phyloP scores from a whole-genome alignment of 1,140 invertebrate species.

The Eubasilissa regina region DNA sequence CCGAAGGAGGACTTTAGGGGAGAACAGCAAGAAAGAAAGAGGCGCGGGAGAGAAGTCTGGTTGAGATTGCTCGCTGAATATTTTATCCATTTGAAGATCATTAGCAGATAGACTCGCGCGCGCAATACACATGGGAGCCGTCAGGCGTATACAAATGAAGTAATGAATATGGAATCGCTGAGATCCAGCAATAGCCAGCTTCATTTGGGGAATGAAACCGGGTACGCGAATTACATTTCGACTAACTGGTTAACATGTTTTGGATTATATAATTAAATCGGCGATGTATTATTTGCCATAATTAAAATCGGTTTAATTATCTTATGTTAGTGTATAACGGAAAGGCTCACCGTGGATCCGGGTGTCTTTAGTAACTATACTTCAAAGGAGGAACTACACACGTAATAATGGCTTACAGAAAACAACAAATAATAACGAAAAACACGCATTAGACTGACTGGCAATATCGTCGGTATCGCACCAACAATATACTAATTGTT shows the following conservation, averaged over 20 bases:
- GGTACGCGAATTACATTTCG: not conserved
- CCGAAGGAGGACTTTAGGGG: not conserved
- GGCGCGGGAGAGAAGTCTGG: constrained; percentile 9
- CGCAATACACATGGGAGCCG: constrained; percentile 24
- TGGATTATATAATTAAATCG: constrained; percentile 5
- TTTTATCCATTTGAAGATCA: constrained; percentile 37
- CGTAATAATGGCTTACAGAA: too few species aligned
- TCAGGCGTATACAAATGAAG: constrained; percentile 31
- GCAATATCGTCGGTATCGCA: too few species aligned
- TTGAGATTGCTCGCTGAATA: constrained; percentile 37
- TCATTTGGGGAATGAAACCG: constrained; percentile 31
- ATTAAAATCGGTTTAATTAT: too few species aligned
- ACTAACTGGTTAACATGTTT: constrained; percentile 8
- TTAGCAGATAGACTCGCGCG: constrained; percentile 36
- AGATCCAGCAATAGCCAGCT: constrained; percentile 1
- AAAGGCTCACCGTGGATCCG: too few species aligned
- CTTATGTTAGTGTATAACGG: too few species aligned
- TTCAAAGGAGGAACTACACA: too few species aligned
- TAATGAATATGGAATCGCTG: constrained; percentile 40
- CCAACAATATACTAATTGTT: too few species aligned
- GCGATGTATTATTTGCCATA: too few species aligned
- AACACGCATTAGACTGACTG: too few species aligned
- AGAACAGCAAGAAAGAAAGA: too few species aligned
- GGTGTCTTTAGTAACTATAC: too few species aligned
- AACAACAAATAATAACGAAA: too few species aligned